Evolutionary conservation across 1,140 invertebrate genomes (phyloP).

Genomic region (Mactra quadrangularis): DNA sequence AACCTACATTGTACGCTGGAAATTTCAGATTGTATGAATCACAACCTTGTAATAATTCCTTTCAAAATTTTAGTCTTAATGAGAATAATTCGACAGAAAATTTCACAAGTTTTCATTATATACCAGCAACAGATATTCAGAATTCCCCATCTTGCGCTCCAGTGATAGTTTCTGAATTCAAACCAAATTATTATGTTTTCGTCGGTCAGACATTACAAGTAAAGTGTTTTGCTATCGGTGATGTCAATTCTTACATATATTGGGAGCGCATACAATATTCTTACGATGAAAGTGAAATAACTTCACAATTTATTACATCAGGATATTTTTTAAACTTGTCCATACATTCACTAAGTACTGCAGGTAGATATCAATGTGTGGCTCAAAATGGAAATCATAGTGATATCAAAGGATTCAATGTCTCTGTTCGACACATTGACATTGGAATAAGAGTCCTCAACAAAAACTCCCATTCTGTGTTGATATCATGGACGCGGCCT

Average conservation of each 20-base stretch:
- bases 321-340: slow-evolving; percentile 15
- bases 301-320: background rate
- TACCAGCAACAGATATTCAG: background rate
- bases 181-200: background rate
- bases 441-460: slow-evolving; percentile 3
- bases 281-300: background rate
- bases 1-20: too few relatives aligned
- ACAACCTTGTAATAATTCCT: too few relatives aligned
- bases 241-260: background rate
- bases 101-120: too few relatives aligned
- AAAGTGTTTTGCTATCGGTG: slow-evolving; percentile 12
- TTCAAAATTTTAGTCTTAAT: background rate
- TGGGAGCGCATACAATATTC: background rate
- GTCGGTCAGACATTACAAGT: background rate
- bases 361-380: slow-evolving; percentile 7
- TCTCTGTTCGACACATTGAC: background rate
- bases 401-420: background rate
- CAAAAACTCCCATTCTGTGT: background rate
- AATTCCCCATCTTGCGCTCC: background rate
- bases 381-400: background rate
- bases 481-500: slow-evolving; percentile 14
- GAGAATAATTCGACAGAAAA: too few relatives aligned
- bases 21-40: background rate
- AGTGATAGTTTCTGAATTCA: background rate
- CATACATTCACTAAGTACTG: background rate